A percentile compares a stretch with the other conserved stretches of the same genome.
phyloP scores from a whole-genome alignment of 2,888 invertebrate species.

The Silvanus unidentatus region DNA sequence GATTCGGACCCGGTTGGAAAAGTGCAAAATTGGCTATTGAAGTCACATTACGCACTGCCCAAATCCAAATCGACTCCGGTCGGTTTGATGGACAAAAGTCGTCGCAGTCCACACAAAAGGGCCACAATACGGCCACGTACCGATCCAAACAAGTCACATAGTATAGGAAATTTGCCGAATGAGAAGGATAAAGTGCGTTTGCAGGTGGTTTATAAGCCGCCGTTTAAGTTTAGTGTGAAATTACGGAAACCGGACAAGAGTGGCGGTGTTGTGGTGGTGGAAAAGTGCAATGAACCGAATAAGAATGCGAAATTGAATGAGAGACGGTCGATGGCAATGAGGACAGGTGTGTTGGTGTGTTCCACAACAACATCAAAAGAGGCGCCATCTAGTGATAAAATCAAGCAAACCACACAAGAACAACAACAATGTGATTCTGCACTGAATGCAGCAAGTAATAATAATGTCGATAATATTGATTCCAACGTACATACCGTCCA shows the following conservation, averaged over 20 bases:
- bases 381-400: not conserved
- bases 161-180: conserved; percentile 63
- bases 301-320: conserved; percentile 22
- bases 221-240: conserved; percentile 79
- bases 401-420: conserved; percentile 8
- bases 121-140: conserved; percentile 47
- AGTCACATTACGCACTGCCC: conserved; percentile 64
- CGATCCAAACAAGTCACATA: conserved; percentile 57
- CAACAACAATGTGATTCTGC: conserved; percentile 7
- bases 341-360: conserved; percentile 50
- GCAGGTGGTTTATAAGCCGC: conserved; percentile 82
- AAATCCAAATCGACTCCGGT: conserved; percentile 83
- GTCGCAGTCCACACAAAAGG: conserved; percentile 51
- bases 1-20: conserved; percentile 61
- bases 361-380: conserved; percentile 33
- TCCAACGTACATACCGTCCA: conserved; percentile 57
- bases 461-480: conserved; percentile 44
- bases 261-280: conserved; percentile 55
- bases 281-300: conserved; percentile 24
- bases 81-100: conserved; percentile 55
- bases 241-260: conserved; percentile 67
- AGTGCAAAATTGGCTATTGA: conserved; percentile 80
- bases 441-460: conserved; percentile 21
- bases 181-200: conserved; percentile 63
- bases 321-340: conserved; percentile 23